Evolutionary conservation across 2,888 invertebrate genomes (phyloP).

Genomic region (Pardosa pseudoannulata): DNA sequence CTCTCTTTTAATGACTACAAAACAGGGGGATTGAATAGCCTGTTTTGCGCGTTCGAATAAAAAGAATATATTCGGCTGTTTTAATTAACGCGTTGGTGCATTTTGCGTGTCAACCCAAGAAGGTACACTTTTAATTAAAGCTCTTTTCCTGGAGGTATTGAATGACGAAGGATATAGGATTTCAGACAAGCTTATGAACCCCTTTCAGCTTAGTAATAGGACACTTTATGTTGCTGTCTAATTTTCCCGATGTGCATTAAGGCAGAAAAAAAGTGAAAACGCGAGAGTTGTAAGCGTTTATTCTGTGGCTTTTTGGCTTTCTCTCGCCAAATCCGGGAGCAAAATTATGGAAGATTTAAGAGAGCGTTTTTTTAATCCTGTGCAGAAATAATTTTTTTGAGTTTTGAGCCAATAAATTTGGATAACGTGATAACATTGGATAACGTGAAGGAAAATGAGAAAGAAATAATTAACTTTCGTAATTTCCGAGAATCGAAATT

Average conservation of each 20-base stretch:
- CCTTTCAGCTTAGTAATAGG: conserved; percentile 63
- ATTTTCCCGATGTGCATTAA: conserved; percentile 37
- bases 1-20: neutral
- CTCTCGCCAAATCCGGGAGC: too few species aligned
- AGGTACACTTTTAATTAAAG: conserved; percentile 62
- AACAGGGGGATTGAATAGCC: conserved; percentile 2
- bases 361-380: too few species aligned
- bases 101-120: conserved; percentile 33
- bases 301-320: too few species aligned
- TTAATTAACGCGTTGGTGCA: conserved; percentile 65
- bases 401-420: too few species aligned
- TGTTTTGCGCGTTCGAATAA: neutral
- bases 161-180: conserved; percentile 53
- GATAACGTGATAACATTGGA: too few species aligned
- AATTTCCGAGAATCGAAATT: too few species aligned
- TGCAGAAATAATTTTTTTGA: too few species aligned
- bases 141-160: conserved; percentile 64
- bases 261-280: too few species aligned
- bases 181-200: conserved; percentile 45
- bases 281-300: too few species aligned
- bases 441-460: too few species aligned
- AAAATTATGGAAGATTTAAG: too few species aligned
- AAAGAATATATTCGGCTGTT: conserved; percentile 29
- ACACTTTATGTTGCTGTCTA: conserved; percentile 65
- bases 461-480: too few species aligned